Evolutionary conservation across 2,797 vertebrate genomes (phyloP).

Genomic region (Phataginus tricuspis): DNA sequence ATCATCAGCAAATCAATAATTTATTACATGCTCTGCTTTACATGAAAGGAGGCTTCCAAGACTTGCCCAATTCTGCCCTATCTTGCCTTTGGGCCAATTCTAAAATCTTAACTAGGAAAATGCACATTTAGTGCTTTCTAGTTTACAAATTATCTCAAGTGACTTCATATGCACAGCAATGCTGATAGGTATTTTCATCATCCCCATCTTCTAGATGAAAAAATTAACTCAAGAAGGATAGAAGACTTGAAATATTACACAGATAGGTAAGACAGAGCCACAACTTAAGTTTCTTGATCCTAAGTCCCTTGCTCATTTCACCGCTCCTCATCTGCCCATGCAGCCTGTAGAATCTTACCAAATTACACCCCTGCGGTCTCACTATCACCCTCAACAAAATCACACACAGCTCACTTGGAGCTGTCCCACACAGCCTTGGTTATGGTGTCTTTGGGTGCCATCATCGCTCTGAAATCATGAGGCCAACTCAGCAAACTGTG

Average conservation of each 20-base stretch:
- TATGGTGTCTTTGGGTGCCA: neutral
- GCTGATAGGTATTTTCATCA: neutral
- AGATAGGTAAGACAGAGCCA: neutral
- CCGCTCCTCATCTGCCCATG: neutral
- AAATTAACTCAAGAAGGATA: neutral
- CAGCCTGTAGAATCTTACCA: neutral
- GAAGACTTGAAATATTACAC: neutral
- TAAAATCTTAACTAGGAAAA: constrained; percentile 3
- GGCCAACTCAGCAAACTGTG: neutral
- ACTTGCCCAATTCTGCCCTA: neutral
- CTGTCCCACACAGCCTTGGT: too few relatives aligned
- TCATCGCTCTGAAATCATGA: neutral
- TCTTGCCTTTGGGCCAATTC: neutral
- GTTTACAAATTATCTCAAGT: neutral
- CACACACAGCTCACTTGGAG: neutral
- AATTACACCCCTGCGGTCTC: neutral
- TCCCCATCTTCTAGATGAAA: neutral
- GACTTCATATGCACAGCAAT: neutral
- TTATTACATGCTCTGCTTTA: neutral
- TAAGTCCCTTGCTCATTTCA: neutral
- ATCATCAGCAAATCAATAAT: neutral
- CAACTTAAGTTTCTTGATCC: neutral
- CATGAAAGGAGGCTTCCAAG: neutral
- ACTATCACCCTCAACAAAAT: neutral
- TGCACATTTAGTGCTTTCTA: neutral